These are phyloP conservation scores for Aphelinus atriplicis DNA, from an alignment of 1,140 invertebrate species.

Conservation along the genomic window DNA sequence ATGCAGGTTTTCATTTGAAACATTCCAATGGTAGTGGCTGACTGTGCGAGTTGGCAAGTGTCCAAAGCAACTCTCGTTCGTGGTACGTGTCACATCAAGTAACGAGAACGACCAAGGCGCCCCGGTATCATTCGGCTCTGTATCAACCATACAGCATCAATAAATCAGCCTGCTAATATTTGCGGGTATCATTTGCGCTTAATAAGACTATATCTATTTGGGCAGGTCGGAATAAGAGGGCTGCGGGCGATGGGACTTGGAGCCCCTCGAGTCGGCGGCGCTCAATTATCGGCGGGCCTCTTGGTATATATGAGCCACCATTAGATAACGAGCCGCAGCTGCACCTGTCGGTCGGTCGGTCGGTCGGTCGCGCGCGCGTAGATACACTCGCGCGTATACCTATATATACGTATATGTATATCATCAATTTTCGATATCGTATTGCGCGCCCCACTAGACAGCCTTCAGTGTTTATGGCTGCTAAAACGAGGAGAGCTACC, in stretches of 20 bases:
- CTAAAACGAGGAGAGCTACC: constrained; percentile 34
- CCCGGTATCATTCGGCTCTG: too few species aligned
- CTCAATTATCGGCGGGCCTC: constrained; percentile 57
- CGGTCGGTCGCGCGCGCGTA: constrained; percentile 38
- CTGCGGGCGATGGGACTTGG: background rate
- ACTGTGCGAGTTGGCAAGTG: too few species aligned
- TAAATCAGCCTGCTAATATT: constrained; percentile 31
- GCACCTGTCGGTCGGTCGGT: too few species aligned
- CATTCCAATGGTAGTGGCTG: too few species aligned
- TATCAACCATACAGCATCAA: too few species aligned
- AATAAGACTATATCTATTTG: constrained; percentile 58
- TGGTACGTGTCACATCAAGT: too few species aligned
- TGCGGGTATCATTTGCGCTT: constrained; percentile 41
- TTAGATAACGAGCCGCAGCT: constrained; percentile 61
- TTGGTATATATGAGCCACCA: constrained; percentile 55
- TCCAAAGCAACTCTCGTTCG: too few species aligned
- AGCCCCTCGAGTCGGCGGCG: constrained; percentile 53
- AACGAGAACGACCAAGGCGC: too few species aligned
- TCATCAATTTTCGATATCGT: constrained; percentile 17
- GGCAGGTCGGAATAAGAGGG: constrained; percentile 32
- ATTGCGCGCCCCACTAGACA: constrained; percentile 18
- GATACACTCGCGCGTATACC: constrained; percentile 46
- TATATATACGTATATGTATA: background rate
- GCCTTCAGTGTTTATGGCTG: constrained; percentile 48
- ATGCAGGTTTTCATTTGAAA: too few species aligned